Base-by-base conservation (phyloP, 2,888 invertebrate species). In the Aromia moschata region DNA sequence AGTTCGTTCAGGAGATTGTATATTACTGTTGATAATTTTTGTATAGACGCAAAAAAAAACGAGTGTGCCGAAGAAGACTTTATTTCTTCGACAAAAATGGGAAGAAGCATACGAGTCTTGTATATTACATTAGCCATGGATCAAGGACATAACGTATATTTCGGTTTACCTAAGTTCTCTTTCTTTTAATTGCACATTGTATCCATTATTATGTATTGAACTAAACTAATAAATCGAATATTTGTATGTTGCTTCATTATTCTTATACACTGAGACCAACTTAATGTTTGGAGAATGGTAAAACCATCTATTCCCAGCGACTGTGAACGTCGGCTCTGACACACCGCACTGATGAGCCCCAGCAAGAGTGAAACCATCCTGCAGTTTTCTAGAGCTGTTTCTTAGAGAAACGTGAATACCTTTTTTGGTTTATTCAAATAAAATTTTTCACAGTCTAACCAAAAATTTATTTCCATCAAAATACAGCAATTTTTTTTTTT, bases 381-480 rank as follows among this genome's bases (percentile, higher is more conserved):
- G n/a, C n/a, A n/a, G n/a, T n/a, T n/a, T n/a, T n/a, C n/a, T n/a
- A n/a, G n/a, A n/a, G n/a, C n/a, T n/a, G n/a, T n/a, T n/a, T n/a
- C n/a, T n/a, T n/a, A n/a, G n/a, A n/a, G n/a, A n/a, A n/a, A n/a
- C n/a, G n/a, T n/a, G n/a, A n/a, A n/a, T n/a, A n/a, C n/a, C n/a
- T n/a, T n/a, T n/a, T n/a, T n/a, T n/a, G n/a, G n/a, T n/a, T n/a
- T n/a, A n/a, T n/a, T n/a, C n/a, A n/a, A n/a, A n/a, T n/a, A 25
- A 25, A 25, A 25, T 7, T 25, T 7, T 5, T 3, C 7, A 7
- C 12, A 67, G 63, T 70, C 70, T 71, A 72, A 69, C 70, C 72
- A 71, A 71, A 70, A 66, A 68, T 69, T 70, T 71, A 70, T 68
- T 72, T 70, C 71, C 69, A 71, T 72, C 64, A 65, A 70, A 64